phyloP scores from a whole-genome alignment of 2,888 invertebrate species.

The Heteropelma amictum region DNA sequence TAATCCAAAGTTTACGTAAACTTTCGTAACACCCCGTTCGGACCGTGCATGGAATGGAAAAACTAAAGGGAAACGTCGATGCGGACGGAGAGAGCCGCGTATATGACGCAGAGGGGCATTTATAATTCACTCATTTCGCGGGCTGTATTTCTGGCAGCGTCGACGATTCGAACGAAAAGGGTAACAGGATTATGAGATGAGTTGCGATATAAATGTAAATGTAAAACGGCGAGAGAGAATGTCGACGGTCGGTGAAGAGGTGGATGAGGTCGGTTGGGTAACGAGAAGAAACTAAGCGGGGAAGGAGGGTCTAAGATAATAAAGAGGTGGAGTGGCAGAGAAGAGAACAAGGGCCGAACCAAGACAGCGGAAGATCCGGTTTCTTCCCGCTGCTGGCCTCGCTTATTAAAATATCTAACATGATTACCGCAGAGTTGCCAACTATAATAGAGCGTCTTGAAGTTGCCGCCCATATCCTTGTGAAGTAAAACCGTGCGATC shows the following conservation, averaged over 20 bases:
- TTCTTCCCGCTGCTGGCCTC: conserved; percentile 66
- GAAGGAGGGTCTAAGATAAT: conserved; percentile 34
- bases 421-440: conserved; percentile 74
- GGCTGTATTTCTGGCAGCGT: conserved; percentile 38
- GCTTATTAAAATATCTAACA: conserved; percentile 76
- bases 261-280: conserved; percentile 30
- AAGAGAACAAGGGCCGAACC: conserved; percentile 35
- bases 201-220: conserved; percentile 74
- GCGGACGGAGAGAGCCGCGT: not conserved
- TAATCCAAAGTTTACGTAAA: no score
- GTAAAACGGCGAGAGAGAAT: conserved; percentile 46
- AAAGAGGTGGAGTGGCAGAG: conserved; percentile 48
- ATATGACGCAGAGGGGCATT: conserved; percentile 16
- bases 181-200: conserved; percentile 67
- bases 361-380: conserved; percentile 58
- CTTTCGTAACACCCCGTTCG: no score
- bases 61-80: not conserved
- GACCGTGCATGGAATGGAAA: not conserved
- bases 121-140: conserved; percentile 23
- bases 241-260: conserved; percentile 38
- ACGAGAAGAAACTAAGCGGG: conserved; percentile 35
- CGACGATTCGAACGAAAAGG: conserved; percentile 63
- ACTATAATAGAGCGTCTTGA: conserved; percentile 72
- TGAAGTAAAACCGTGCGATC: conserved; percentile 32
- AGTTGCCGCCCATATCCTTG: conserved; percentile 55